Conservation (phyloP, 2,888 invertebrate species). For the Euzophera pinguis region DNA sequence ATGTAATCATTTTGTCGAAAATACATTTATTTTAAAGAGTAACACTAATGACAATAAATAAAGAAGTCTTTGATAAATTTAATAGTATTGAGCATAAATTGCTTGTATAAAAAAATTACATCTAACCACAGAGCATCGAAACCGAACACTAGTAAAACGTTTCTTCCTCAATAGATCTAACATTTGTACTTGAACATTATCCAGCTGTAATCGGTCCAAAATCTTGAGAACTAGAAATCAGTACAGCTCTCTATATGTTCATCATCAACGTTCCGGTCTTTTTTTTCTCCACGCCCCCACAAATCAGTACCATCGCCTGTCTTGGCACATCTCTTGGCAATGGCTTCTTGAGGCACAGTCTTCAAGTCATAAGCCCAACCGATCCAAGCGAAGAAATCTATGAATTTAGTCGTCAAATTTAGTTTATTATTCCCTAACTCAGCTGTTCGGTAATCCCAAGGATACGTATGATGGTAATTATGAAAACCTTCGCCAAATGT, state of each 20-base stretch:
- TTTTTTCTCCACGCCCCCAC: constrained; percentile 22
- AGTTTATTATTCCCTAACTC: constrained; percentile 38
- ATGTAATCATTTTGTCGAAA: too few relatives aligned
- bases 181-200: too few relatives aligned
- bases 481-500: constrained; percentile 50
- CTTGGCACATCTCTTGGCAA: constrained; percentile 25
- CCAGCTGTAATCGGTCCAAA: too few relatives aligned
- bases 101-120: too few relatives aligned
- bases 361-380: constrained; percentile 56
- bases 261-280: background rate
- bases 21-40: too few relatives aligned
- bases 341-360: constrained; percentile 29
- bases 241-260: background rate
- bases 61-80: too few relatives aligned
- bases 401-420: constrained; percentile 41
- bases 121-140: too few relatives aligned
- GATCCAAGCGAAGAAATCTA: constrained; percentile 45
- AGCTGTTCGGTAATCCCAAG: constrained; percentile 46
- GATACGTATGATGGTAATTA: constrained; percentile 51
- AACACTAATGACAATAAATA: too few relatives aligned
- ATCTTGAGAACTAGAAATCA: too few relatives aligned
- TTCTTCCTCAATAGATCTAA: too few relatives aligned
- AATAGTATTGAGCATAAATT: too few relatives aligned
- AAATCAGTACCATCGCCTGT: constrained; percentile 39
- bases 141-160: too few relatives aligned